Conservation (phyloP, 2,113 vertebrate genomes). For the Odobenus rosmarus region DNA sequence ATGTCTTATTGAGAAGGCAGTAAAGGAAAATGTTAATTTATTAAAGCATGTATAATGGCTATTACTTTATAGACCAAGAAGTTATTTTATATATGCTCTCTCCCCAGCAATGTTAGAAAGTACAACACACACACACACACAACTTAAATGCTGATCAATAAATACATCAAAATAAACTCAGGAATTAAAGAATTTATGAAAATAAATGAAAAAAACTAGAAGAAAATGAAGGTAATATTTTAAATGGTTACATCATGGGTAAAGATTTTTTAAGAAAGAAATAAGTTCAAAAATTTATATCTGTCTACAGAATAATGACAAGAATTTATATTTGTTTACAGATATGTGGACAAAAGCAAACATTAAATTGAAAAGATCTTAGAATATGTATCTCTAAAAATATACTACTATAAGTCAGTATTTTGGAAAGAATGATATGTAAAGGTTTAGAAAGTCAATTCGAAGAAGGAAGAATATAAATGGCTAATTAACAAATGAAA, state of each 20-base stretch:
- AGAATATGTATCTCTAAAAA: background rate
- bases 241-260: background rate
- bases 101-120: background rate
- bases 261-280: background rate
- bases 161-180: background rate
- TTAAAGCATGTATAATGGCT: background rate
- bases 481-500: background rate
- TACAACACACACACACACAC: background rate
- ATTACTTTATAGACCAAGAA: background rate
- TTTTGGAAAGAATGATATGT: background rate
- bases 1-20: background rate
- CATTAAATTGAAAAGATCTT: background rate
- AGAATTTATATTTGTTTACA: background rate
- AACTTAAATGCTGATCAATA: background rate
- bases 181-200: background rate
- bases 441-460: slow-evolving; percentile 18
- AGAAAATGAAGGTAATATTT: background rate
- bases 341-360: background rate
- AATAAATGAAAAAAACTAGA: background rate
- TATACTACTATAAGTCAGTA: background rate
- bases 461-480: background rate
- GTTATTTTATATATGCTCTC: background rate
- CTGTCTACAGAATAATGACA: background rate
- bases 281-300: background rate
- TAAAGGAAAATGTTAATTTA: background rate